Evolutionary conservation across 2,113 vertebrate species (phyloP), one percentile per base, ranked within the genome.

Genomic region (Scytalopus superciliaris): DNA sequence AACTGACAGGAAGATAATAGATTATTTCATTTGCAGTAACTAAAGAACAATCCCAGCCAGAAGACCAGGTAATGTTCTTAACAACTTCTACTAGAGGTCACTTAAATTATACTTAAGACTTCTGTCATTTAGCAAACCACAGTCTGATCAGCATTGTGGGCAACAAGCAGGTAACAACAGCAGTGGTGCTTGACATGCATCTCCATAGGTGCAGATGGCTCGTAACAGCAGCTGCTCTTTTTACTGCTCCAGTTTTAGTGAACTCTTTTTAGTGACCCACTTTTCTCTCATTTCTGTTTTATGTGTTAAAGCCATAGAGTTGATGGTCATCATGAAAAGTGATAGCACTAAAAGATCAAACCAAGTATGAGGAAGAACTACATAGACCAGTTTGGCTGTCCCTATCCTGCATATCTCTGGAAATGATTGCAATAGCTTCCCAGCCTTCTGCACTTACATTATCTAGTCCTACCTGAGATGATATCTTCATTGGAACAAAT

Each of bases 401-500:
- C 14, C 25, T 77, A 7, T 27, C 39, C 57, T 82, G 56, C 21
- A 72, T 30, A 67, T 8, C 47, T 63, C 47, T 31, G 33, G 63
- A 47, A 86, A 89, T 0, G 0, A 74, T 16, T 72, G 47, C 33
- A 66, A 62, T 7, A 73, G 44, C 66, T 76, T 81, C 31, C 30
- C 59, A 75, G 42, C 39, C 66, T 90, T 94, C 72, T 94, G 79
- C 73, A 39, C n/a, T 49, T 75, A 47, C 13, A 40, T 50, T 16
- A 73, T 42, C 42, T 69, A 77, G 31, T 95, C 98, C 92, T 95
- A 99, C 99, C 99, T 98, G 99, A 98, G 92, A 99, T 98, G 82
- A 99, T 42, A 37, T 99, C 98, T 42, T 87, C 70, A 90, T 99
- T 99, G 92, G 98, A 99, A 90, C 98, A 98, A 91, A 99, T 98